These are phyloP conservation scores for Blastomussa wellsi DNA, from an alignment of 92 coral and sea anemone genomes.

Conservation along the genomic window DNA sequence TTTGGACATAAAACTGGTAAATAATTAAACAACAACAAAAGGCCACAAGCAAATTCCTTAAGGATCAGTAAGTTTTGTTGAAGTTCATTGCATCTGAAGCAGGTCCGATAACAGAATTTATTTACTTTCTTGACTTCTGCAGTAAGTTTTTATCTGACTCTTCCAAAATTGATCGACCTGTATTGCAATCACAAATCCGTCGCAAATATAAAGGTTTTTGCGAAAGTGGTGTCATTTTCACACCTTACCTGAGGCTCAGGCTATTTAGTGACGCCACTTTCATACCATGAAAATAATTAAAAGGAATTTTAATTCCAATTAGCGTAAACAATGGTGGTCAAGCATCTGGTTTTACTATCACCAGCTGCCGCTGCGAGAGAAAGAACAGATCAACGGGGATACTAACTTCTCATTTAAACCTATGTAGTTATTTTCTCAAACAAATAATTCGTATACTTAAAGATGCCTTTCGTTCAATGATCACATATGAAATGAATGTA, in stretches of 20 bases:
- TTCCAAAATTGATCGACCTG: background rate
- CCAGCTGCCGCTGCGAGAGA: background rate
- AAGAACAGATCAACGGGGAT: background rate
- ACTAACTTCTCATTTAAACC: background rate
- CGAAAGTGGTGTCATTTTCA: background rate
- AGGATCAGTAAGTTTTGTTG: slow-evolving; percentile 24
- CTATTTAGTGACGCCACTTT: slow-evolving; percentile 23
- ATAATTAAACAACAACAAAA: slow-evolving; percentile 28
- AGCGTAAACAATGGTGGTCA: background rate
- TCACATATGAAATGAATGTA: background rate
- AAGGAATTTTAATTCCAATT: background rate
- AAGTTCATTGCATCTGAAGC: background rate
- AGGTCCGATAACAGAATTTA: background rate
- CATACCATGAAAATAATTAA: background rate
- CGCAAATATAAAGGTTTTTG: background rate
- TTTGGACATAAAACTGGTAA: slow-evolving; percentile 10
- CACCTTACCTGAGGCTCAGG: slow-evolving; percentile 17
- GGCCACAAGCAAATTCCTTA: slow-evolving; percentile 49
- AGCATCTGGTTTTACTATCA: background rate
- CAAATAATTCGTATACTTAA: background rate
- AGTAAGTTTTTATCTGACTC: background rate
- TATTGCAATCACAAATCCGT: background rate
- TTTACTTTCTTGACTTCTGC: background rate
- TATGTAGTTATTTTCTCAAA: background rate
- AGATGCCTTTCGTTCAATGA: background rate